Conservation (phyloP, 2,113 vertebrate species). For the Prochilodus magdalenae region DNA sequence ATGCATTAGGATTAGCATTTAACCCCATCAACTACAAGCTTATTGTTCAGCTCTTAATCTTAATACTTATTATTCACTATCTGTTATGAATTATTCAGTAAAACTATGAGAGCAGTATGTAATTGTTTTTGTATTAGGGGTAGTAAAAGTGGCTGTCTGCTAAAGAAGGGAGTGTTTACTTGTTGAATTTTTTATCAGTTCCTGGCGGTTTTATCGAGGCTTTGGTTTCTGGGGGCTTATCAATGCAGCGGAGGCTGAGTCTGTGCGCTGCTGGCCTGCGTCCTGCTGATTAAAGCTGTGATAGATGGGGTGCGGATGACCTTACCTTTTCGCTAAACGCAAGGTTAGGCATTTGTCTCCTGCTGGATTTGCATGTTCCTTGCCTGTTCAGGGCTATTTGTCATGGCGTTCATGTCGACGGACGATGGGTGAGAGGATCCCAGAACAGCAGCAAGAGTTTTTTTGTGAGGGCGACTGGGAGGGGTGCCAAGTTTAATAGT, state of each 20-base stretch:
- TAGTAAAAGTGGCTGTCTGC: not conserved
- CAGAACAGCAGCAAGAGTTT: not conserved
- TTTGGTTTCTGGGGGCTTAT: conserved; percentile 64
- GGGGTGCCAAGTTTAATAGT: not conserved
- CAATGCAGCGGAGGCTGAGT: conserved; percentile 70
- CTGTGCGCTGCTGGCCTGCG: conserved; percentile 63
- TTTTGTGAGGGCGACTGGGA: not conserved
- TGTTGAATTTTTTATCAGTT: conserved; percentile 75
- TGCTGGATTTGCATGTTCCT: conserved; percentile 74
- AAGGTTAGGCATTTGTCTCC: conserved; percentile 79
- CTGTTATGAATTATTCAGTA: not conserved
- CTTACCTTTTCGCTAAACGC: conserved; percentile 78
- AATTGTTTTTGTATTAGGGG: not conserved
- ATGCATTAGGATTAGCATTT: not conserved
- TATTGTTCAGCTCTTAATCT: not conserved
- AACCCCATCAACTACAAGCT: not conserved
- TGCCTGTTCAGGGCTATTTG: conserved; percentile 72
- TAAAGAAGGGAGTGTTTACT: conserved; percentile 64
- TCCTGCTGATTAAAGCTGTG: conserved; percentile 76
- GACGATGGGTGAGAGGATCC: conserved; percentile 49
- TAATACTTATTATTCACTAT: not conserved
- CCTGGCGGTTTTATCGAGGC: conserved; percentile 51
- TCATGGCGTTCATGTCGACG: conserved; percentile 65
- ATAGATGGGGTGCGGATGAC: conserved; percentile 77
- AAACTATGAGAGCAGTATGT: not conserved